Conservation (phyloP, 2,797 vertebrate genomes). For the Phyllotis vaccarum region DNA sequence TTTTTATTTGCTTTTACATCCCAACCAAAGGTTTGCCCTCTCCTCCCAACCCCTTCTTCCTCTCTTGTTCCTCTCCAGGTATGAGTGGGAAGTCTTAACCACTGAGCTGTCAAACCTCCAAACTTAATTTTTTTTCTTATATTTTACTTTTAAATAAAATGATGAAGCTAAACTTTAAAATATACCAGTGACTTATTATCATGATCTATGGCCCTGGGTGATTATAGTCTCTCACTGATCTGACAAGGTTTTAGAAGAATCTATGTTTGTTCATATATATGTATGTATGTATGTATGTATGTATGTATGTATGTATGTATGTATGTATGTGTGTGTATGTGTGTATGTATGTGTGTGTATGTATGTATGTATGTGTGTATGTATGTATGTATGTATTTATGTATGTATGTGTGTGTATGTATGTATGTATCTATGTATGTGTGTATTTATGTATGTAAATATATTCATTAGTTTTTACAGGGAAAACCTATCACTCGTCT, state of each 20-base stretch:
- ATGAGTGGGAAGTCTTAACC: neutral
- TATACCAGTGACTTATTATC: neutral
- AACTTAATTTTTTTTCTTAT: neutral
- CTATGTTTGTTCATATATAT: too few species aligned
- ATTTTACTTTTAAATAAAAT: slow-evolving; percentile 46
- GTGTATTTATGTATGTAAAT: too few species aligned
- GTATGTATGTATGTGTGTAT: too few species aligned
- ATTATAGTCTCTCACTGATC: neutral
- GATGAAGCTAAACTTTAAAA: slow-evolving; percentile 26
- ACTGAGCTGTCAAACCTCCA: neutral
- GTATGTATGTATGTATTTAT: too few species aligned
- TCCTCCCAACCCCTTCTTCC: neutral
- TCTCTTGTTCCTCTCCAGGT: neutral
- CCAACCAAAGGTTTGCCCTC: neutral
- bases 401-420: too few species aligned
- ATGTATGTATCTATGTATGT: too few species aligned
- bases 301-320: too few species aligned
- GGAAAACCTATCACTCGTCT: slow-evolving; percentile 56
- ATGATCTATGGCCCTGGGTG: neutral
- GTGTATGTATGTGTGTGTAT: too few species aligned
- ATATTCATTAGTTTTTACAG: neutral
- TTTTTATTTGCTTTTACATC: neutral
- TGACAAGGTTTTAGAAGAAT: slow-evolving; percentile 11
- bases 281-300: too few species aligned
- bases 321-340: too few species aligned